These are phyloP conservation scores for Mythimna albipuncta DNA, from an alignment of 2,888 invertebrate species.

Conservation along the genomic window DNA sequence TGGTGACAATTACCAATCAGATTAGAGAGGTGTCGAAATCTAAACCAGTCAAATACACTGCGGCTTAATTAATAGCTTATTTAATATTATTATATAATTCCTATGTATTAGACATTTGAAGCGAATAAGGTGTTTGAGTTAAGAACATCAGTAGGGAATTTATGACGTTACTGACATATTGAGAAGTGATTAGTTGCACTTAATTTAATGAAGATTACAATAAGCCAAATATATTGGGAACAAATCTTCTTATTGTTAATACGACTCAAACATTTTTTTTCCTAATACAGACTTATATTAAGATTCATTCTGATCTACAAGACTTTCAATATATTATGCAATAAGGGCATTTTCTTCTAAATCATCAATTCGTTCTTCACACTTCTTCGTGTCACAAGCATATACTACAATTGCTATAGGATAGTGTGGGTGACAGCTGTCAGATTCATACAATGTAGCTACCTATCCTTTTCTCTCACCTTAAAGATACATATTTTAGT, in stretches of 20 bases:
- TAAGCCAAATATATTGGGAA: slow-evolving; percentile 42
- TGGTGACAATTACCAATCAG: slow-evolving; percentile 72
- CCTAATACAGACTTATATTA: not conserved
- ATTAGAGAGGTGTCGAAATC: slow-evolving; percentile 71
- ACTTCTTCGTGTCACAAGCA: no score
- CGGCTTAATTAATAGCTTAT: slow-evolving; percentile 60
- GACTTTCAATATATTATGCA: not conserved
- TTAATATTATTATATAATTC: slow-evolving; percentile 48
- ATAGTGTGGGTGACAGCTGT: no score
- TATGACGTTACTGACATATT: slow-evolving; percentile 26
- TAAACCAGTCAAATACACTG: slow-evolving; percentile 50
- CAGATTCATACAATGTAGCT: no score
- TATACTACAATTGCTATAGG: no score
- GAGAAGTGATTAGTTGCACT: slow-evolving; percentile 39
- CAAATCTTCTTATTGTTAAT: slow-evolving; percentile 24
- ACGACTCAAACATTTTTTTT: not conserved
- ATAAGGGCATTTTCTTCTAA: not conserved
- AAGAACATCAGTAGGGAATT: slow-evolving; percentile 33
- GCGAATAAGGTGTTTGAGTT: slow-evolving; percentile 39
- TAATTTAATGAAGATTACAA: slow-evolving; percentile 34
- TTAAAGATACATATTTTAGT: no score
- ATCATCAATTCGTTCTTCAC: not conserved
- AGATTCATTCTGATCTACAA: not conserved
- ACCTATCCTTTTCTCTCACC: no score
- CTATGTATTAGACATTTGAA: slow-evolving; percentile 24